phyloP scores from a whole-genome alignment of 2,888 invertebrate species.

The Lamellibrachia satsuma region DNA sequence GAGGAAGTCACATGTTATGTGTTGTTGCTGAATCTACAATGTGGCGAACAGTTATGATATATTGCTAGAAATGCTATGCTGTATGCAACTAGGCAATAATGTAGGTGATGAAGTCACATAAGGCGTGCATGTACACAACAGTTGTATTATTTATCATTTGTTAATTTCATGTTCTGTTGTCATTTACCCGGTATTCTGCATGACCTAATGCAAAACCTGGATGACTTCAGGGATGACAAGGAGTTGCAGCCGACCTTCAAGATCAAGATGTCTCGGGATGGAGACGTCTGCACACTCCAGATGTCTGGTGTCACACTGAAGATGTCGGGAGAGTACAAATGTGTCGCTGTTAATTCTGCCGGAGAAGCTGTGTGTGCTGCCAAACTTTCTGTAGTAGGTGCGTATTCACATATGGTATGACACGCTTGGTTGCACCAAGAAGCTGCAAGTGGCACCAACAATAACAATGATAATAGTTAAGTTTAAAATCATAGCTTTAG shows the following conservation, averaged over 20 bases:
- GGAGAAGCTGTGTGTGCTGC: slow-evolving; percentile 38
- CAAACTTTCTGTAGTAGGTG: slow-evolving; percentile 85
- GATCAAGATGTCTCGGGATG: slow-evolving; percentile 78
- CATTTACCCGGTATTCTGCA: neutral
- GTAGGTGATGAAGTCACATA: neutral
- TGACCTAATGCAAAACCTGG: neutral
- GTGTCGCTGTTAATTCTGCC: slow-evolving; percentile 42
- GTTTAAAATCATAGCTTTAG: neutral
- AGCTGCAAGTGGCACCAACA: no score
- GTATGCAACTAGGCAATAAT: neutral
- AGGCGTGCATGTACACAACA: neutral
- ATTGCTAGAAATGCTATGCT: neutral
- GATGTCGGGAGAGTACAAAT: slow-evolving; percentile 60
- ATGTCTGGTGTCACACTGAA: slow-evolving; percentile 47
- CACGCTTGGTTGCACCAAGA: no score
- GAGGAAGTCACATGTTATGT: no score
- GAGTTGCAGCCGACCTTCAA: slow-evolving; percentile 80
- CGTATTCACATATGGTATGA: neutral
- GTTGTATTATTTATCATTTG: neutral
- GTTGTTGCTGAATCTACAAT: neutral
- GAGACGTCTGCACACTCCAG: slow-evolving; percentile 54
- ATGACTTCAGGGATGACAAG: slow-evolving; percentile 76
- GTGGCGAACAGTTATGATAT: neutral
- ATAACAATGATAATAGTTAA: neutral
- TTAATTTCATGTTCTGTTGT: neutral